phyloP scores from a whole-genome alignment of 2,113 vertebrate species.

The Perognathus longimembris region DNA sequence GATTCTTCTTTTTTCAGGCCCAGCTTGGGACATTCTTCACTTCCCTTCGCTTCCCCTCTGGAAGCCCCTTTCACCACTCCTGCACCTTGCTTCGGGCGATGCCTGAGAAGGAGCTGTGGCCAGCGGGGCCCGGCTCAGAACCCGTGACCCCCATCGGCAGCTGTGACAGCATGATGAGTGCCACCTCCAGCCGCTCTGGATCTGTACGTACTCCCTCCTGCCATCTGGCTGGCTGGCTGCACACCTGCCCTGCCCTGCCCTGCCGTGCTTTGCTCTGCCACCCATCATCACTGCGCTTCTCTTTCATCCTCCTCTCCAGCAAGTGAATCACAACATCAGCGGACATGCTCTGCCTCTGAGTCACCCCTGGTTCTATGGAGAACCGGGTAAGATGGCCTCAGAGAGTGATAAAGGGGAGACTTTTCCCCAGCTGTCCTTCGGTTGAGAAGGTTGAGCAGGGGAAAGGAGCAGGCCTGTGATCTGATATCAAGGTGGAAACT shows the following conservation, averaged over 20 bases:
- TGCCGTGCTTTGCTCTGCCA: neutral
- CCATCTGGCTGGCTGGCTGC: slow-evolving; percentile 27
- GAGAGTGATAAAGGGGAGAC: neutral
- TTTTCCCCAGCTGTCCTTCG: neutral
- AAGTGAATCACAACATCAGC: neutral
- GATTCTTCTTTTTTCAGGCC: slow-evolving; percentile 83
- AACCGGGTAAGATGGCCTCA: neutral
- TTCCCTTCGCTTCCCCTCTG: slow-evolving; percentile 77
- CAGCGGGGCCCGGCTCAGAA: slow-evolving; percentile 86
- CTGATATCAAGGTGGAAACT: neutral
- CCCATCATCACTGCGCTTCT: neutral
- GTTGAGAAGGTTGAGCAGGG: neutral
- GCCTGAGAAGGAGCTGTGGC: slow-evolving; percentile 92
- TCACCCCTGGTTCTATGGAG: slow-evolving; percentile 33
- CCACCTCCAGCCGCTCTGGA: slow-evolving; percentile 86
- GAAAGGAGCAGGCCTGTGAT: neutral
- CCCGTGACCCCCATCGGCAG: slow-evolving; percentile 85
- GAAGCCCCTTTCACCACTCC: slow-evolving; percentile 64
- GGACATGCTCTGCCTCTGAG: slow-evolving; percentile 49
- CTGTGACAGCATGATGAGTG: slow-evolving; percentile 91
- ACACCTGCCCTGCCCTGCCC: neutral
- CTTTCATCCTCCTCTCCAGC: slow-evolving; percentile 24
- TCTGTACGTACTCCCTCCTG: slow-evolving; percentile 86
- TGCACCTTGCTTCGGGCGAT: slow-evolving; percentile 84
- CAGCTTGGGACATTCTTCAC: slow-evolving; percentile 74